Percentiles rank a stretch among this genome's conserved stretches.
Conservation (phyloP, 1,140 invertebrate genomes). For the Chrysomallon squamiferum region DNA sequence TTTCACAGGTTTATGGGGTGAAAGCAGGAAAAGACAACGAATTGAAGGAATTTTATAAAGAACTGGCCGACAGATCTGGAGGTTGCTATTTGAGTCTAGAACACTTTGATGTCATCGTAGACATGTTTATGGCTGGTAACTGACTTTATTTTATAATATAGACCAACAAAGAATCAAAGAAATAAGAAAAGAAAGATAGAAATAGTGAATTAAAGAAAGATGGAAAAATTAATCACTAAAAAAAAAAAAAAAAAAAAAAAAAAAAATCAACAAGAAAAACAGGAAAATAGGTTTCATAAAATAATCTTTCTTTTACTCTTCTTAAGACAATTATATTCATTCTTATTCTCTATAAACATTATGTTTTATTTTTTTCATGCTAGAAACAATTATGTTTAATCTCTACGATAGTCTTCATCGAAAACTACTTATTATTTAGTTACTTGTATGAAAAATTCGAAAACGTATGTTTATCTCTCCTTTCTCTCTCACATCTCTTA, state of each 20-base stretch:
- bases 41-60: slow-evolving; percentile 38
- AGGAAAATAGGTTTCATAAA: not conserved
- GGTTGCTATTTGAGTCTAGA: slow-evolving; percentile 43
- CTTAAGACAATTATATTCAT: not conserved
- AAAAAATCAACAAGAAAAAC: not conserved
- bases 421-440: no score
- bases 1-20: slow-evolving; percentile 51
- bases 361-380: no score
- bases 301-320: not conserved
- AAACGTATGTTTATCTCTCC: no score
- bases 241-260: not conserved
- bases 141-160: not conserved
- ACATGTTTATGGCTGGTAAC: slow-evolving; percentile 58
- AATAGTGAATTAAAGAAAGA: not conserved
- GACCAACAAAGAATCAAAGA: no score
- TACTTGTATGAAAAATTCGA: no score
- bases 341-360: no score
- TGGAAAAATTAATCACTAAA: not conserved
- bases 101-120: slow-evolving; percentile 52
- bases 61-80: slow-evolving; percentile 44
- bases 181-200: no score
- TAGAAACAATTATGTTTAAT: no score
- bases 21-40: slow-evolving; percentile 22
- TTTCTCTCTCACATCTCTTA: no score
- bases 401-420: no score